Evolutionary conservation across 2,888 invertebrate genomes (phyloP), one percentile per base, ranked within the genome.

Genomic region (Amiota mariae): DNA sequence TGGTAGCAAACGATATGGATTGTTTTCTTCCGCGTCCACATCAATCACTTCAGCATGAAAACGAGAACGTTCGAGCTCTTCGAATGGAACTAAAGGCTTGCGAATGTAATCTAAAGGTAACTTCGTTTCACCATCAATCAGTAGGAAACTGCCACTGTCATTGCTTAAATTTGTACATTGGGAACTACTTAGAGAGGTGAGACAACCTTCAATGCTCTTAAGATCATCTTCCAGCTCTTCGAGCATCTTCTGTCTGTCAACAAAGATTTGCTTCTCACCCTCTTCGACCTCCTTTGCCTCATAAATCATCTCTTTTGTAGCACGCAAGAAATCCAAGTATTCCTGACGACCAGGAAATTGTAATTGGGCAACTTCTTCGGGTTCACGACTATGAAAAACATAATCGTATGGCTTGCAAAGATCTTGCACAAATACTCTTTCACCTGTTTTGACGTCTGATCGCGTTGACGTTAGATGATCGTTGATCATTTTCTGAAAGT

Each of bases 91-190:
- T 48, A 89, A 48, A 0, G 89, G 87, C 61, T 89, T 90, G 1
- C 88, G 87, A 64, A 90, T 84, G 49, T 87, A 90, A 70, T 89
- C 89, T 36, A 88, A 74, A 0, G 90, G 90, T 36, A 90, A 79
- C 77, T 90, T 89, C 1, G 84, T 88, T 49, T 85, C 84, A 1
- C 86, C 87, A 51, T 87, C 86, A 46, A 89, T 78, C 9, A 88
- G 72, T 2, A 90, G 63, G 49, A 81, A 90, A 68, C 90, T 90
- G 12, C 90, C 90, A 68, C 90, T 90, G 73, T 90, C 90, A 46
- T 88, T 84, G 0, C 88, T 85, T 0, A 90, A 83, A 78, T 90
- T 89, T 1, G 90, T 90, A 70, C 89, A 89, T 0, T 81, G 76
- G 0, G 90, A 90, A 72, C 89, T 90, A 56, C 87, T 87, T 1